Conservation (phyloP, 2,888 invertebrate genomes). For the Physocephala rufipes region DNA sequence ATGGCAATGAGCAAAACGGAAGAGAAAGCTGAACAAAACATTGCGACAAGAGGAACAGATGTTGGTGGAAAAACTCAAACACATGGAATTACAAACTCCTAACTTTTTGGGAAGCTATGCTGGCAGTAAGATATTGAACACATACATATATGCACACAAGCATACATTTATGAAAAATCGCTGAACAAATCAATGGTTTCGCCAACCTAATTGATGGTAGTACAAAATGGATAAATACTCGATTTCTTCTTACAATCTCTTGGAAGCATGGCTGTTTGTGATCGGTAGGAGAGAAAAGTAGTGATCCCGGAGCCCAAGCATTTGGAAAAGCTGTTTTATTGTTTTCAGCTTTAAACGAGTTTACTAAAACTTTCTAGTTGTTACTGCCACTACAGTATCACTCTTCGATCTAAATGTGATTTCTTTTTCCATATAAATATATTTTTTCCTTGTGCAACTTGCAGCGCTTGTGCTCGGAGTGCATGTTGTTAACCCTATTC, state of each 20-base stretch:
- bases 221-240: background rate
- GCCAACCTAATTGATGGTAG: conserved; percentile 15
- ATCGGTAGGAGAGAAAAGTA: background rate
- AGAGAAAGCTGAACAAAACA: background rate
- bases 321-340: conserved; percentile 8
- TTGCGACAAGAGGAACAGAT: background rate
- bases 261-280: background rate
- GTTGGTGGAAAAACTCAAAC: background rate
- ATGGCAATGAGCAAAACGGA: background rate
- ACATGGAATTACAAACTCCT: background rate
- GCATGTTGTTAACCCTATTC: background rate
- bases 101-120: no score
- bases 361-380: background rate
- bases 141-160: background rate
- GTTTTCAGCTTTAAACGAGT: background rate
- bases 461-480: background rate
- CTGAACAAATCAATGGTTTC: background rate
- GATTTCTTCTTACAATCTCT: background rate
- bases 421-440: background rate
- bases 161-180: background rate
- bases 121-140: background rate
- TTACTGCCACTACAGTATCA: background rate
- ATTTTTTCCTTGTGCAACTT: background rate
- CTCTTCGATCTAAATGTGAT: background rate
- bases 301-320: background rate